Evolutionary conservation across 2,113 vertebrate genomes (phyloP).

Genomic region (Tautogolabrus adspersus): DNA sequence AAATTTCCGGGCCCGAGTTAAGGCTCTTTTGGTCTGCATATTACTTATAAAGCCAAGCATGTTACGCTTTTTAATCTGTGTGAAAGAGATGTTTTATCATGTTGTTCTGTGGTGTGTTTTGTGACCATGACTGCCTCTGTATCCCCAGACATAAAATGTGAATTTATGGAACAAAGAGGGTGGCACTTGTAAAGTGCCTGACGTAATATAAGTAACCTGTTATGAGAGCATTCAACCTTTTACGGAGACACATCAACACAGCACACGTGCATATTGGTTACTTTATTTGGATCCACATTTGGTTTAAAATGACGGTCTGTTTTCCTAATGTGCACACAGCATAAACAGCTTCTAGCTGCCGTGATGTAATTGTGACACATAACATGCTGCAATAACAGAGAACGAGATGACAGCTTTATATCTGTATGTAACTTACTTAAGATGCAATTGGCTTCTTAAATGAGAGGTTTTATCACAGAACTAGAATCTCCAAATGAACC

Average conservation of each 20-base stretch:
- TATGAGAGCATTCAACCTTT: neutral
- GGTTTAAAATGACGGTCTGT: neutral
- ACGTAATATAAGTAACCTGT: neutral
- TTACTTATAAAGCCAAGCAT: constrained; percentile 6
- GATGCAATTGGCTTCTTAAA: neutral
- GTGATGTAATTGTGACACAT: neutral
- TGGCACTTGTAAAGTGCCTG: neutral
- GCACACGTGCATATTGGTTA: neutral
- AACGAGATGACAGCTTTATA: neutral
- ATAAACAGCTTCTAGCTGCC: neutral
- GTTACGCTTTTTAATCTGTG: neutral
- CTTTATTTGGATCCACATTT: neutral
- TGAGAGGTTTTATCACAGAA: neutral
- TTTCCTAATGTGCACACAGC: no score
- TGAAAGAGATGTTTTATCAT: constrained; percentile 29
- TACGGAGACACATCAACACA: neutral
- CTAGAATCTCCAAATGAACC: neutral
- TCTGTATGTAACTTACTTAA: neutral
- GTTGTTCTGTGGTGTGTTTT: constrained; percentile 1
- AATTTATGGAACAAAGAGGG: neutral
- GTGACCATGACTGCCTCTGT: neutral
- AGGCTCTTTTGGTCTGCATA: neutral
- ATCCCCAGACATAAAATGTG: neutral
- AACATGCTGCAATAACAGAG: neutral
- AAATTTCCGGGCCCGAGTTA: constrained; percentile 37